Conservation (phyloP, 2,113 vertebrate species). For the Speoplatyrhinus poulsoni region DNA sequence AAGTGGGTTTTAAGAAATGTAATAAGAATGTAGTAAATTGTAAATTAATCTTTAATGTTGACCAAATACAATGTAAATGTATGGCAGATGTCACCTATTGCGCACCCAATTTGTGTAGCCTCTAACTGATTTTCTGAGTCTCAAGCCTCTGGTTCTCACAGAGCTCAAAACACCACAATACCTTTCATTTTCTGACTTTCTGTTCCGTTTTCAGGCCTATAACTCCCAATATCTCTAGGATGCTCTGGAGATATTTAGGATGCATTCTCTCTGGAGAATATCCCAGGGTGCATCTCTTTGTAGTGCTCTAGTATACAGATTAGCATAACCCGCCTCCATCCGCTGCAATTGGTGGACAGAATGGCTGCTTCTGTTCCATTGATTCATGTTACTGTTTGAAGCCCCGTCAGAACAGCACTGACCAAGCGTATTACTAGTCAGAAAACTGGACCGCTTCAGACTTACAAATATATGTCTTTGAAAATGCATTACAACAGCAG, state of each 20-base stretch:
- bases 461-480: no score
- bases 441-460: no score
- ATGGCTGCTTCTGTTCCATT: conserved; percentile 11
- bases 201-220: conserved; percentile 47
- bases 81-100: background rate
- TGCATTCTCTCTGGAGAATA: conserved; percentile 45
- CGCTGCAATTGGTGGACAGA: background rate
- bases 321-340: conserved; percentile 48
- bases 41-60: background rate
- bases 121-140: no score
- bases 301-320: conserved; percentile 40
- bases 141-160: background rate
- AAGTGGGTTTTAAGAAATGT: background rate
- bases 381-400: conserved; percentile 40
- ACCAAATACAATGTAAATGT: background rate
- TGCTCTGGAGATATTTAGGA: conserved; percentile 53
- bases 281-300: conserved; percentile 46
- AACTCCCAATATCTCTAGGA: conserved; percentile 26
- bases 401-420: conserved; percentile 28
- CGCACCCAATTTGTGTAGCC: background rate
- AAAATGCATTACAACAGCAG: no score
- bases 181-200: conserved; percentile 48
- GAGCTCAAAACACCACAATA: conserved; percentile 41
- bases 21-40: background rate
- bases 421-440: conserved; percentile 1